A percentile compares a stretch with the other conserved stretches of the same genome.
Evolutionary conservation across 92 coral and sea anemone species (phyloP).

Genomic region (Pocillopora grandis): DNA sequence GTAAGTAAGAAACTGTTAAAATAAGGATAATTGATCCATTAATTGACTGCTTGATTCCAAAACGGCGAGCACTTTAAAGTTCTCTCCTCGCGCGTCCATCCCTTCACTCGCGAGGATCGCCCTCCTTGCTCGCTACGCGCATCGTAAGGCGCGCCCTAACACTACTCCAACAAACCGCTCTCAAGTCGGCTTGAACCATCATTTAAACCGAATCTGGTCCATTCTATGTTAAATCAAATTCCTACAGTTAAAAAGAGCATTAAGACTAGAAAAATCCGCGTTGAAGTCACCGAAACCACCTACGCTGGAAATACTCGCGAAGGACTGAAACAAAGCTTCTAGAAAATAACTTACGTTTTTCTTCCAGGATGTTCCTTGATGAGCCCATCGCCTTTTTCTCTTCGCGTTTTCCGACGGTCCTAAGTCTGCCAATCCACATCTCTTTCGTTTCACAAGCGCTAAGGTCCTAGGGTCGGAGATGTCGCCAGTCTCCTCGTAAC

Average conservation of each 20-base stretch:
- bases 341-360: constrained; percentile 58
- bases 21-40: not conserved
- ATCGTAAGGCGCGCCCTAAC: too few species aligned
- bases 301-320: not conserved
- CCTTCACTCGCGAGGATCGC: too few species aligned
- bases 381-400: constrained; percentile 75
- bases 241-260: too few species aligned
- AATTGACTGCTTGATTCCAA: not conserved
- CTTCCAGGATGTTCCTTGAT: constrained; percentile 80
- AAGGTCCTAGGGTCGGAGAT: constrained; percentile 69
- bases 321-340: not conserved
- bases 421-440: constrained; percentile 86
- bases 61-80: not conserved
- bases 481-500: constrained; percentile 70
- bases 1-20: constrained; percentile 63
- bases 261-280: too few species aligned
- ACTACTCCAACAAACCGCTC: too few species aligned
- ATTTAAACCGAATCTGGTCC: too few species aligned
- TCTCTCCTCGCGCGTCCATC: not conserved
- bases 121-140: too few species aligned
- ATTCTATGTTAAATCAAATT: too few species aligned
- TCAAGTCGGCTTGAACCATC: too few species aligned
- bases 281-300: not conserved
- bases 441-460: constrained; percentile 55
- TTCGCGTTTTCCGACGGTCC: constrained; percentile 81